A percentile compares a stretch with the other conserved stretches of the same genome.
Conservation (phyloP, 2,113 vertebrate genomes). For the Acrocephalus arundinaceus region DNA sequence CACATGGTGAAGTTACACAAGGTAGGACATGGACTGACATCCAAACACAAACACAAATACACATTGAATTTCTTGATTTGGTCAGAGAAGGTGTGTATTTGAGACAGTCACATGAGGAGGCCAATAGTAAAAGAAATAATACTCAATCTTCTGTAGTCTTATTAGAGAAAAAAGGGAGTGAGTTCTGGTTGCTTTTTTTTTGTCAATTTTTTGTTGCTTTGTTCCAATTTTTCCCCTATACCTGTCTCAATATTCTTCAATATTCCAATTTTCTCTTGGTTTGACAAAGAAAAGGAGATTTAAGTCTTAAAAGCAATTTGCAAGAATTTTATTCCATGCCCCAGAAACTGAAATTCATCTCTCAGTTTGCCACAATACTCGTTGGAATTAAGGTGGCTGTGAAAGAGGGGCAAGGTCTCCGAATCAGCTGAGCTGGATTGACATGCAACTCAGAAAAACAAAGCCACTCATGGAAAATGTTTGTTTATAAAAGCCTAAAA, state of each 20-base stretch:
- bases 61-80: not conserved
- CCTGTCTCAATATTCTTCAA: not conserved
- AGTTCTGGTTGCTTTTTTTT: not conserved
- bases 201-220: not conserved
- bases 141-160: not conserved
- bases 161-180: not conserved
- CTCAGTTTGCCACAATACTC: not conserved
- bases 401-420: not conserved
- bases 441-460: conserved; percentile 4
- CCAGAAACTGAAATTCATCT: not conserved
- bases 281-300: not conserved
- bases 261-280: not conserved
- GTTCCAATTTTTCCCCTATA: not conserved
- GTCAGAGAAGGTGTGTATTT: not conserved
- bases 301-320: not conserved
- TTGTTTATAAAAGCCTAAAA: conserved; percentile 60
- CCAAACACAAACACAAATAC: not conserved
- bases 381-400: not conserved
- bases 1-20: not conserved
- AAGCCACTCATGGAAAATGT: conserved; percentile 8
- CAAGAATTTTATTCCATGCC: not conserved
- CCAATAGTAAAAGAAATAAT: not conserved
- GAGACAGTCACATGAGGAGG: not conserved
- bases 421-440: not conserved
- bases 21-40: not conserved